These are phyloP conservation scores for Tamandua tetradactyla DNA, from an alignment of 2,797 vertebrate species.

Conservation along the genomic window DNA sequence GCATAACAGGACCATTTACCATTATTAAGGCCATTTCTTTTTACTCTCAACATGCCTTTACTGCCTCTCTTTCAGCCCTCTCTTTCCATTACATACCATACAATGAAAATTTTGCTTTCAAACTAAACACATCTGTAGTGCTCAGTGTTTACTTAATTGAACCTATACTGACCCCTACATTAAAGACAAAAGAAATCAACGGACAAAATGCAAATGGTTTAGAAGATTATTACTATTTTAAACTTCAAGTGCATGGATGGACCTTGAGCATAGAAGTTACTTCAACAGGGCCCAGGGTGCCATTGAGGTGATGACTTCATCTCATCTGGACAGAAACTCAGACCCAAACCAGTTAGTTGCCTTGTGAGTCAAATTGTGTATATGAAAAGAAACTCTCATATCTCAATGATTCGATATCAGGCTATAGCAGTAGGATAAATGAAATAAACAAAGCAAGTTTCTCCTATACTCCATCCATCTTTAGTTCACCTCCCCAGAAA, in stretches of 20 bases:
- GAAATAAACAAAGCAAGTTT: slow-evolving; percentile 19
- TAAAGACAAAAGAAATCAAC: neutral
- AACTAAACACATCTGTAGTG: neutral
- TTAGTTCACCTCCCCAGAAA: neutral
- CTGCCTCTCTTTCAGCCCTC: neutral
- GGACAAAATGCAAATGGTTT: neutral
- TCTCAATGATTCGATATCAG: neutral
- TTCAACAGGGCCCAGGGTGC: neutral
- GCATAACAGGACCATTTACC: neutral
- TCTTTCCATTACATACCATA: neutral
- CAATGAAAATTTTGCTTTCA: neutral
- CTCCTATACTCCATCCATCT: neutral
- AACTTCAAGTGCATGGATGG: neutral
- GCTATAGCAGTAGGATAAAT: neutral
- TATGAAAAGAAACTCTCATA: neutral
- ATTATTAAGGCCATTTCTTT: neutral
- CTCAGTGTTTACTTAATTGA: neutral
- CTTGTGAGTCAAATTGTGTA: neutral
- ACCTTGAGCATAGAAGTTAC: neutral
- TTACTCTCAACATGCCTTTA: neutral
- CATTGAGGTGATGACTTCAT: neutral
- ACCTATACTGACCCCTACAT: neutral
- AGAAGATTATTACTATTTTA: neutral
- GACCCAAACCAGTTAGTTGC: neutral
- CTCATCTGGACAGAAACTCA: neutral